Conservation (phyloP, 2,888 invertebrate species). For the Folsomia candida region DNA sequence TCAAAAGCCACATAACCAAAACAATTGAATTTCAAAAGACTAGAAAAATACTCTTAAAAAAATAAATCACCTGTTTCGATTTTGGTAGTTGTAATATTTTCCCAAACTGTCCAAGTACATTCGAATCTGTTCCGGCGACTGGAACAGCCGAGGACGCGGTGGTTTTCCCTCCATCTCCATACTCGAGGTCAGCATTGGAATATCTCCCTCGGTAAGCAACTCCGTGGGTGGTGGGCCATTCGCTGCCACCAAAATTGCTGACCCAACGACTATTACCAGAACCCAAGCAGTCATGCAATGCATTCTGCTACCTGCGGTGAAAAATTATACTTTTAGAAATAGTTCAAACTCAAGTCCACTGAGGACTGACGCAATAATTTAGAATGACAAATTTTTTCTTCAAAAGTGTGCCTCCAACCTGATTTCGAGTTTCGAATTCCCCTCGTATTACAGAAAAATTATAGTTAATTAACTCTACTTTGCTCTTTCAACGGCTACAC, state of each 20-base stretch:
- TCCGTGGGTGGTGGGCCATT: slow-evolving; percentile 14
- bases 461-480: too few relatives aligned
- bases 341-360: too few relatives aligned
- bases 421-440: too few relatives aligned
- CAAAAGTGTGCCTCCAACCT: too few relatives aligned
- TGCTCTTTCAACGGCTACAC: too few relatives aligned
- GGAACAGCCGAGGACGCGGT: slow-evolving; percentile 56
- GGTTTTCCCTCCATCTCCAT: slow-evolving; percentile 44
- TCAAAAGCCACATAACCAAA: background rate
- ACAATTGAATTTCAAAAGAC: background rate
- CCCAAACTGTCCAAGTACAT: slow-evolving; percentile 58
- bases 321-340: too few relatives aligned
- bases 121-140: slow-evolving; percentile 57
- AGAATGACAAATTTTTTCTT: too few relatives aligned
- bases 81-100: slow-evolving; percentile 57
- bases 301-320: slow-evolving; percentile 33
- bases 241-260: slow-evolving; percentile 18
- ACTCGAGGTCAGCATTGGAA: slow-evolving; percentile 28
- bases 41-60: background rate
- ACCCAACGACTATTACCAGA: slow-evolving; percentile 26
- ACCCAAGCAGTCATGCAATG: slow-evolving; percentile 26
- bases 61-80: slow-evolving; percentile 1
- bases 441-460: too few relatives aligned
- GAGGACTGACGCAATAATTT: too few relatives aligned
- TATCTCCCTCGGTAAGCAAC: slow-evolving; percentile 1